A percentile compares a stretch with the other conserved stretches of the same genome.
Conservation (phyloP, 2,797 vertebrate species). For the Falco peregrinus region DNA sequence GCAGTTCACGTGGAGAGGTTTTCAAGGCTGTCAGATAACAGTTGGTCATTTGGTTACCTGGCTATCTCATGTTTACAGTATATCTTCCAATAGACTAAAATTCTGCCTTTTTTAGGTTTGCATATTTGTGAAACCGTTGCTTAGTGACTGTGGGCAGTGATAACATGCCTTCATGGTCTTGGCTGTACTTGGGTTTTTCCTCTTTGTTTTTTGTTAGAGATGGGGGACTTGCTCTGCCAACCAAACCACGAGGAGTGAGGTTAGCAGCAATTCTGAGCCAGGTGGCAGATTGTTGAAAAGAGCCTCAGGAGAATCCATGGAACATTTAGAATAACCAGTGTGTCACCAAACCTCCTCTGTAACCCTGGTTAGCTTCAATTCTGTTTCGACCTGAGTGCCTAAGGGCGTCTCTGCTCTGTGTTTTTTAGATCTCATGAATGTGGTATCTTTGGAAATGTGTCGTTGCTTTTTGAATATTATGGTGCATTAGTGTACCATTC, state of each 20-base stretch:
- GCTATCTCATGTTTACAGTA: not conserved
- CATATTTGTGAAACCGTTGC: not conserved
- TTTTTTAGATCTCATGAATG: not conserved
- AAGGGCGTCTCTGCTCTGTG: not conserved
- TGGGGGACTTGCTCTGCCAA: not conserved
- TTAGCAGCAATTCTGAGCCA: not conserved
- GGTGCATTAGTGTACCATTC: too few relatives aligned
- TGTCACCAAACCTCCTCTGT: not conserved
- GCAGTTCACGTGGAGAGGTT: not conserved
- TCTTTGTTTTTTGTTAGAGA: not conserved
- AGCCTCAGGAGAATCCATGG: not conserved
- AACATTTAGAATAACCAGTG: not conserved
- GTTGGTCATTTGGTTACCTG: slow-evolving; percentile 38
- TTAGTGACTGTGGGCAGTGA: not conserved
- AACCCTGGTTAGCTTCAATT: not conserved
- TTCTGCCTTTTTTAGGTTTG: not conserved
- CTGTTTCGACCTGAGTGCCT: not conserved
- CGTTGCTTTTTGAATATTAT: not conserved
- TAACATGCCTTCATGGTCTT: not conserved
- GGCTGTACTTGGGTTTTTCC: not conserved
- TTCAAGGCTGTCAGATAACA: not conserved
- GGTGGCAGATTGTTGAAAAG: not conserved
- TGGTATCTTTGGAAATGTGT: not conserved
- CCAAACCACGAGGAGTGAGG: not conserved
- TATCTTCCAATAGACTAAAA: not conserved